phyloP scores from a whole-genome alignment of 2,888 invertebrate genomes.

The Thysanoteuthis rhombus region DNA sequence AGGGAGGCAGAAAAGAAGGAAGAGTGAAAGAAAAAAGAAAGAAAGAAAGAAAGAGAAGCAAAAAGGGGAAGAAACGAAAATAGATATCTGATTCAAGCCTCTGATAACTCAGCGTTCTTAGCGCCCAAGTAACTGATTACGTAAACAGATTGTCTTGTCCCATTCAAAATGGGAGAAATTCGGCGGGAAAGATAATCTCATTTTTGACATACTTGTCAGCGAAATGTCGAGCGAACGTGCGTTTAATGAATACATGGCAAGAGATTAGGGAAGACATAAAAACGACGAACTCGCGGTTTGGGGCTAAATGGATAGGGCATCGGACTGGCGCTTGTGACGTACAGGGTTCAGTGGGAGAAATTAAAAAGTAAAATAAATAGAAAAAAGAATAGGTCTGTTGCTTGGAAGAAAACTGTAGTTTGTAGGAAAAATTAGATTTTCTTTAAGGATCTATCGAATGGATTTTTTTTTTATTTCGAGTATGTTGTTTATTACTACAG shows the following conservation, averaged over 20 bases:
- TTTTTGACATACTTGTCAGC: background rate
- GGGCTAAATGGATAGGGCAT: background rate
- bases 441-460: too few species aligned
- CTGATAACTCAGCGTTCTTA: background rate
- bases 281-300: background rate
- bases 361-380: too few species aligned
- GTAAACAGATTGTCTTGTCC: background rate
- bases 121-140: background rate
- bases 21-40: background rate
- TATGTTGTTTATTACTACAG: too few species aligned
- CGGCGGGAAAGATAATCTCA: constrained; percentile 12
- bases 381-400: too few species aligned
- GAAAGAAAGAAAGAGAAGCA: background rate
- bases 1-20: background rate
- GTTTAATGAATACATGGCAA: background rate
- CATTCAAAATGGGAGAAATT: background rate
- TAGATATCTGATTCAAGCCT: background rate
- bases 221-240: background rate
- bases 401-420: too few species aligned
- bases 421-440: too few species aligned
- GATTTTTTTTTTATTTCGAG: too few species aligned
- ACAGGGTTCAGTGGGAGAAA: background rate
- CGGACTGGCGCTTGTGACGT: background rate
- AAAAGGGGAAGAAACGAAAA: background rate
- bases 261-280: background rate